Base-by-base conservation (phyloP, 2,113 vertebrate genomes). In the Picathartes gymnocephalus region DNA sequence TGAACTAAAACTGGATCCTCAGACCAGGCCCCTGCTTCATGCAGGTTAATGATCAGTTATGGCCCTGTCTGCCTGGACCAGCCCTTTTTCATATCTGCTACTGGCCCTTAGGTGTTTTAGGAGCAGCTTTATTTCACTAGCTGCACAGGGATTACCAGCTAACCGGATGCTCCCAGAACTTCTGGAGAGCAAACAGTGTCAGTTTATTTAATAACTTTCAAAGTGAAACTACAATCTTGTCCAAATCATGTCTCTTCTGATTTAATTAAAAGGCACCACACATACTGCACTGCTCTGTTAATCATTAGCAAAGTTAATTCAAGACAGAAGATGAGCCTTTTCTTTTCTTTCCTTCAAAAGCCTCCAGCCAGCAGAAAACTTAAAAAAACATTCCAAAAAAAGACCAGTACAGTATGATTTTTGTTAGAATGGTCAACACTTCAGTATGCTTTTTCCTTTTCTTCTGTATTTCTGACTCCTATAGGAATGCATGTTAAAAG, bases 131-230 rank as follows among this genome's bases (percentile, higher is more conserved):
- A 28, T 94, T 96, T 94, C 92, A 81, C 93, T 93, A 48, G 40
- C 90, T 94, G 87, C 89, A 72, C 45, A n/a, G 83, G 84, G 91
- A 94, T 92, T 91, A 94, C 83, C 15, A 15, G 81, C 91, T 91
- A 81, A 94, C 87, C 11, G 33, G 95, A 95, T 96, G 95, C 91
- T 97, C 91, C 70, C 82, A 95, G 78, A 97, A 96, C 54, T 76
- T 94, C 44, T 11, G 4, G 92, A 96, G 90, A 94, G 88, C 86
- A 96, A 97, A 94, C 89, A 93, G 65, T 92, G 90, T 93, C 95
- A 94, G 93, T 96, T 96, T 95, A 95, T 97, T 97, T 95, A 97
- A 97, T 95, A 96, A 96, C 87, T 96, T 97, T 88, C 97, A 97
- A 97, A 97, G 94, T 91, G 95, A 97, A 97, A 97, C 95, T 87